Base-by-base conservation (phyloP, 2,113 vertebrate species). In the Atlantisia rogersi region DNA sequence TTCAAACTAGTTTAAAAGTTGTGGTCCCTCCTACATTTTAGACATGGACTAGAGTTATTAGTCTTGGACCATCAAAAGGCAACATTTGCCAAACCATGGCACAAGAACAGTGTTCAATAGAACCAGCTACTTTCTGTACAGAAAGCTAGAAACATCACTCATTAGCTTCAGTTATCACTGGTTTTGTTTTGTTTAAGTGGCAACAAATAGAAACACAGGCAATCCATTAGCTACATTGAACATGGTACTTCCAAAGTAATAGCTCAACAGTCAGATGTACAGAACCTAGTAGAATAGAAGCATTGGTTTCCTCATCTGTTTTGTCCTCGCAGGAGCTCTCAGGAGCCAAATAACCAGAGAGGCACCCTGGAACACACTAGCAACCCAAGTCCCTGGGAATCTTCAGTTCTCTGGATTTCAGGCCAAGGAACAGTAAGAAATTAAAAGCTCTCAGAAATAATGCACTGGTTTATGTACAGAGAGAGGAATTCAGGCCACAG, bases 351-450 rank as follows among this genome's bases (percentile, higher is more conserved):
- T 20, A 50, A 37, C 15, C 31, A 40, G 22, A 60, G 20, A 37
- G 16, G 11, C 20, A 46, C 10, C 24, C 42, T 31, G 26, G 69
- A 35, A 39, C 0, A 24, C 31, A 37, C 42, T 37, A 35, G 22
- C 15, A 31, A 28, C 0, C 0, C 6, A 32, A 40, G 5, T 11
- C 52, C 21, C 12, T 1, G 0, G 8, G 6, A 50, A 16, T 31
- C 26, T 73, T 73, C n/a, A 25, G 8, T 48, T 46, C 46, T 64
- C 25, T 31, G 5, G 6, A 56, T 11, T 56, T 56, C 44, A 39
- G 44, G 21, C 31, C n/a, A 71, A 77, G 58, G 3, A 32, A 12
- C 14, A 39, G 7, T 29, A 42, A 48, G 32, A 11, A 67, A 53
- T 15, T 37, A 4, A 11, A 56, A 21, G 26, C 60, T 53, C 13